Evolutionary conservation across 2,113 vertebrate genomes (phyloP), one percentile per base, ranked within the genome.

Genomic region (Etheostoma spectabile): DNA sequence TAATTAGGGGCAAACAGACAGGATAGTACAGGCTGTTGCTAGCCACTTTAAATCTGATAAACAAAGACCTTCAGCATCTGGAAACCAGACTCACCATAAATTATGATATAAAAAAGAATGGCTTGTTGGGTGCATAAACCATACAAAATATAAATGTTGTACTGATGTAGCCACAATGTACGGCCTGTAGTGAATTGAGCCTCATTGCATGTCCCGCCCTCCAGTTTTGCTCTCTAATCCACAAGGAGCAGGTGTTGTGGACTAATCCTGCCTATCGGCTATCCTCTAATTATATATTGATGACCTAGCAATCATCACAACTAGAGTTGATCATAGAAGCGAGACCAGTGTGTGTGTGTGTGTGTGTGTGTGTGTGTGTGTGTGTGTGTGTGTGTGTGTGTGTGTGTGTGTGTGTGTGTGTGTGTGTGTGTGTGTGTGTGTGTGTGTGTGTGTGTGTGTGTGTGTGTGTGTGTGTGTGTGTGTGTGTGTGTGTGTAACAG

Each of bases 201-300:
- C 76, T 80, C 61, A 13, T 1, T 78, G 57, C 35, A 59, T 74
- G 73, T 51, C 82, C 77, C 33, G 19, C 80, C 77, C 75, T 68
- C 59, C 52, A 60, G 24, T 62, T 86, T 86, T 74, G 53, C 70
- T 72, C 59, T 88, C 74, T 92, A 94, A 95, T 94, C 89, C 90
- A 88, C 68, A 70, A 90, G 86, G 83, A 91, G 82, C 94, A 94
- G 92, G 92, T 92, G 91, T 68, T 91, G 84, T 57, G 73, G 62
- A 79, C 84, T 93, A 94, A 94, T 94, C 92, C 90, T 15, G 61
- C 78, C 82, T 91, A 90, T 91, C 84, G 91, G 83, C 83, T 75
- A 68, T 18, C 33, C 87, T 89, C 80, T 89, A 91, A 94, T 93
- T 94, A 90, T 82, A 87, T 89, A 90, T 87, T 91, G 90, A 92